Evolutionary conservation across 2,113 vertebrate species (phyloP), one percentile per base, ranked within the genome.

Genomic region (Pseudonaja textilis): DNA sequence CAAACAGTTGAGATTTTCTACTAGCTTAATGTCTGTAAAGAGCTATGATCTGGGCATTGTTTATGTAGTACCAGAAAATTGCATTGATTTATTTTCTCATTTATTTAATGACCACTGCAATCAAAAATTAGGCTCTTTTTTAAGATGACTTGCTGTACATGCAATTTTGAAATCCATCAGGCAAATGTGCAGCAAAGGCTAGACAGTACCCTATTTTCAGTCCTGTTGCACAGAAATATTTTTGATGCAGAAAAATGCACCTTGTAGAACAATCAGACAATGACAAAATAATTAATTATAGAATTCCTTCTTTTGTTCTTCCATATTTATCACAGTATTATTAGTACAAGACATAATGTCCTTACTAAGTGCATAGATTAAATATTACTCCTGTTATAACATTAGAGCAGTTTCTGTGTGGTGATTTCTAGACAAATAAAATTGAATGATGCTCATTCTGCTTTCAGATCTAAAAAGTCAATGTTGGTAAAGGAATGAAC

Each of bases 391-490:
- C 88, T 47, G 91, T n/a, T 59, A 59, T 69, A 3, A 87, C 52
- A 47, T 90, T 89, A 74, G n/a, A 93, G 55, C 18, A 86, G 0
- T 26, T 89, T 94, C 52, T 57, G 88, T 42, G 11, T 55, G 88
- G 91, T 91, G 10, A 50, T 6, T 56, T 92, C 92, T 92, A 61
- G 85, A 39, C 86, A 85, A 88, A 87, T 55, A 34, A 94, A 89
- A 16, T 11, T 94, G 55, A 96, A 94, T 89, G 20, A 56, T 1
- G 74, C 69, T 50, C 93, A 56, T 18, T 34, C 3, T 4, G 34
- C 50, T 93, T 96, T 91, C 12, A 23, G n/a, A 55, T 56, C 0
- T 0, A 90, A 18, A 22, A 89, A 5, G 45, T 47, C 74, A 50
- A 61, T 1, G 10, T 92, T 9, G 47, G 3, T 29, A 93, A 9